Percentiles rank a stretch among this genome's conserved stretches.
Evolutionary conservation across 2,113 vertebrate genomes (phyloP).

Genomic region (Dipodomys merriami): DNA sequence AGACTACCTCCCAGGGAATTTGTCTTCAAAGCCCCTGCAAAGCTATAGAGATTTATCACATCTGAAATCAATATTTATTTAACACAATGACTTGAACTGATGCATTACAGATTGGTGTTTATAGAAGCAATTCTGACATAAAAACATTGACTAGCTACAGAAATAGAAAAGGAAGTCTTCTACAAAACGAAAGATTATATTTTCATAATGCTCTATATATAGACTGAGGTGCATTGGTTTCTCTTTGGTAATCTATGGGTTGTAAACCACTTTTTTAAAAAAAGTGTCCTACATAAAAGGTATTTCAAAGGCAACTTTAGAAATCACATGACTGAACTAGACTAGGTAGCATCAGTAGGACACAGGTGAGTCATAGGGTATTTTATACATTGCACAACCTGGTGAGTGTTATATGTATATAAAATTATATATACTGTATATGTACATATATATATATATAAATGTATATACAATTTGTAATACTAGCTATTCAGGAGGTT

Average conservation of each 20-base stretch:
- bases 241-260: neutral
- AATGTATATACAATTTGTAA: neutral
- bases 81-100: conserved; percentile 43
- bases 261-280: neutral
- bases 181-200: neutral
- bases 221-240: neutral
- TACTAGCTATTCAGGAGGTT: too few relatives aligned
- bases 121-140: neutral
- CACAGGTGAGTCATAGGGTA: neutral
- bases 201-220: neutral
- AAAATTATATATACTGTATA: too few relatives aligned
- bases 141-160: neutral
- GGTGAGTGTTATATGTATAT: too few relatives aligned
- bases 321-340: neutral
- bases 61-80: conserved; percentile 64
- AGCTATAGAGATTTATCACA: conserved; percentile 33
- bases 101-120: conserved; percentile 71
- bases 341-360: neutral
- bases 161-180: neutral
- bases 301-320: conserved; percentile 25
- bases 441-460: neutral
- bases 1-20: conserved; percentile 13
- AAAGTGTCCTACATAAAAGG: neutral
- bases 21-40: conserved; percentile 52
- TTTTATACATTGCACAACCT: neutral